Evolutionary conservation across 2,797 vertebrate genomes (phyloP).

Genomic region (Alfaro cultratus): DNA sequence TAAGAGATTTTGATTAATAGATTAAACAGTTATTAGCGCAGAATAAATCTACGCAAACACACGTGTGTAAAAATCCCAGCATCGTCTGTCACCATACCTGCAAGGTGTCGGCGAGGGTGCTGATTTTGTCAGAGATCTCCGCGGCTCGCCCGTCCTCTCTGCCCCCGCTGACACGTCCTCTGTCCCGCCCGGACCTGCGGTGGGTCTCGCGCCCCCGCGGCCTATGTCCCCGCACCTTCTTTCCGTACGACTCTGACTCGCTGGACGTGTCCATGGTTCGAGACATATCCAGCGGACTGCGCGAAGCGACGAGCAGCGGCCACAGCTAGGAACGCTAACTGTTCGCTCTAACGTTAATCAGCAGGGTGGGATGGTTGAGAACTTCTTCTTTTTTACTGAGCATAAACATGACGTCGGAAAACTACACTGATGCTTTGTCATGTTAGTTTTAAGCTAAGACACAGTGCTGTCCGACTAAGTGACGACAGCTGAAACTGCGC

Average conservation of each 20-base stretch:
- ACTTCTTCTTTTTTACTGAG: slow-evolving; percentile 5
- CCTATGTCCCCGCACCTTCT: slow-evolving; percentile 58
- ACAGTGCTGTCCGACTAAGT: slow-evolving; percentile 5
- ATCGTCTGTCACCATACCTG: slow-evolving; percentile 79
- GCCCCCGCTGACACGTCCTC: slow-evolving; percentile 28
- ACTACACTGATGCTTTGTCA: background rate
- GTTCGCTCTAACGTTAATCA: slow-evolving; percentile 37
- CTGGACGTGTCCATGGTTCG: slow-evolving; percentile 88
- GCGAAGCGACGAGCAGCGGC: background rate
- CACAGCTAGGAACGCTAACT: slow-evolving; percentile 14
- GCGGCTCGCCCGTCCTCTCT: slow-evolving; percentile 44
- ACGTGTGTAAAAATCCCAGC: background rate
- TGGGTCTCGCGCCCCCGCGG: slow-evolving; percentile 72
- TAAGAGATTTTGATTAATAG: background rate
- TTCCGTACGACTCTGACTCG: slow-evolving; percentile 84
- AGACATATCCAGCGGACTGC: background rate
- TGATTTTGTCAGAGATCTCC: slow-evolving; percentile 89
- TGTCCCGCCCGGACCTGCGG: slow-evolving; percentile 55
- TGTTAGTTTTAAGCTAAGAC: slow-evolving; percentile 1
- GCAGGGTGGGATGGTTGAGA: background rate
- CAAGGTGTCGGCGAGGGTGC: slow-evolving; percentile 89
- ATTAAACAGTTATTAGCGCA: background rate
- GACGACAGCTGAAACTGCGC: background rate
- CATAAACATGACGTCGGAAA: slow-evolving; percentile 6
- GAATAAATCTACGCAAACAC: background rate